Evolutionary conservation across 2,888 invertebrate genomes (phyloP), one percentile per base, ranked within the genome.

Genomic region (Hemicrepidius hirtus): DNA sequence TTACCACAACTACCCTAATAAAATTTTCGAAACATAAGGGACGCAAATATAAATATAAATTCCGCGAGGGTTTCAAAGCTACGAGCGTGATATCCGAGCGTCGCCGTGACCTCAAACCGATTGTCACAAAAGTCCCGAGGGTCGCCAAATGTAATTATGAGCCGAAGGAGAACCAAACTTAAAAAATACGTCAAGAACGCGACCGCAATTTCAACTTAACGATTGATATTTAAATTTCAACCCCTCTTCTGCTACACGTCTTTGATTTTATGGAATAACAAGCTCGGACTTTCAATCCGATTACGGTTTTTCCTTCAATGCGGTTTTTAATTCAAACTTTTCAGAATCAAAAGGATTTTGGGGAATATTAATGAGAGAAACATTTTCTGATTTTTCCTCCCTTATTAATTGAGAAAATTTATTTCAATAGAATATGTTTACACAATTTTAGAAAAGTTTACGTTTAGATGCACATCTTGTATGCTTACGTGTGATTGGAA

Each of bases 141-240:
- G 73, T 60, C 35, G 37, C 67, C 67, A 74, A 74, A 74, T 63
- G 69, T 70, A 74, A 74, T 74, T 74, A 74, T 70, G 70, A 74
- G 59, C 24, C 60, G 62, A 44, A 57, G 46, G 49, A 50, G 63
- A 60, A 65, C 57, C 35, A 70, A 68, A 65, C 65, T 65, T 67
- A 66, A 73, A 72, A 70, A 74, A 74, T 73, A 66, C 73, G 66
- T 49, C 65, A 66, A 35, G 73, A 62, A 70, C 70, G 70, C 60
- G 66, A 70, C 66, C 70, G 55, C 62, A 66, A 70, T 74, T 63
- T 62, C 57, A 68, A 70, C 55, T 62, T 57, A 62, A 57, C 70
- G 70, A 73, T 74, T 70, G 73, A 74, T 74, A 74, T 74, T 74
- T 70, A 74, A 70, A 74, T 74, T 74, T 70, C 60, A 63, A 37